These are phyloP conservation scores for Chloropsis cyanopogon DNA, from an alignment of 2,113 vertebrate genomes.

Conservation along the genomic window DNA sequence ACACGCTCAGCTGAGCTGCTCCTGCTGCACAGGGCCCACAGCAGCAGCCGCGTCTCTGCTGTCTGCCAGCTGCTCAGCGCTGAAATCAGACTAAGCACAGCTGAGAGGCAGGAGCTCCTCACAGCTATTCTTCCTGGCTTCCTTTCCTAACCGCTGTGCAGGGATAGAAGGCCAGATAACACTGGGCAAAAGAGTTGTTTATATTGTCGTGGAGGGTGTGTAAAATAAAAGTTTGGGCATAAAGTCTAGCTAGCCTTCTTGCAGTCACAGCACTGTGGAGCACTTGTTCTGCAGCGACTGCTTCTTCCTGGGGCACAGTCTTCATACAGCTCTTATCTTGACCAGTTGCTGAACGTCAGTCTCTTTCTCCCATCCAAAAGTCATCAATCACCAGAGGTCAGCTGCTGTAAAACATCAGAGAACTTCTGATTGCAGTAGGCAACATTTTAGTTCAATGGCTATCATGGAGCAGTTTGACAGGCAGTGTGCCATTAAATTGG, in stretches of 20 bases:
- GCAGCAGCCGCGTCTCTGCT: not conserved
- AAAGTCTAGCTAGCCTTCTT: not conserved
- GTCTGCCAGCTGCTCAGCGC: not conserved
- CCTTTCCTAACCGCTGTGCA: not conserved
- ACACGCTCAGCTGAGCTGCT: not conserved
- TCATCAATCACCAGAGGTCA: not conserved
- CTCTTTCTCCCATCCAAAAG: not conserved
- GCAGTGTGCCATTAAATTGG: not conserved
- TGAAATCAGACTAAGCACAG: not conserved
- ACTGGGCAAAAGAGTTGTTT: not conserved
- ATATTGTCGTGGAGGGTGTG: not conserved
- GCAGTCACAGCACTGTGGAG: not conserved
- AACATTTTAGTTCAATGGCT: not conserved
- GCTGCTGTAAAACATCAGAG: not conserved
- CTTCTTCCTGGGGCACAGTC: not conserved
- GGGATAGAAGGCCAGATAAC: not conserved
- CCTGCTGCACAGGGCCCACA: not conserved
- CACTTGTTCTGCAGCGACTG: not conserved
- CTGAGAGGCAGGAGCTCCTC: not conserved
- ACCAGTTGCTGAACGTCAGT: not conserved
- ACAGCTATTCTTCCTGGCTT: not conserved
- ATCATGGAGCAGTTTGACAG: not conserved
- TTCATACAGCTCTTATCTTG: not conserved
- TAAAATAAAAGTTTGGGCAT: not conserved
- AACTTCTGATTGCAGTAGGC: not conserved